Base-by-base conservation (phyloP, 1,140 invertebrate species). In the Adoxophyes honmai region DNA sequence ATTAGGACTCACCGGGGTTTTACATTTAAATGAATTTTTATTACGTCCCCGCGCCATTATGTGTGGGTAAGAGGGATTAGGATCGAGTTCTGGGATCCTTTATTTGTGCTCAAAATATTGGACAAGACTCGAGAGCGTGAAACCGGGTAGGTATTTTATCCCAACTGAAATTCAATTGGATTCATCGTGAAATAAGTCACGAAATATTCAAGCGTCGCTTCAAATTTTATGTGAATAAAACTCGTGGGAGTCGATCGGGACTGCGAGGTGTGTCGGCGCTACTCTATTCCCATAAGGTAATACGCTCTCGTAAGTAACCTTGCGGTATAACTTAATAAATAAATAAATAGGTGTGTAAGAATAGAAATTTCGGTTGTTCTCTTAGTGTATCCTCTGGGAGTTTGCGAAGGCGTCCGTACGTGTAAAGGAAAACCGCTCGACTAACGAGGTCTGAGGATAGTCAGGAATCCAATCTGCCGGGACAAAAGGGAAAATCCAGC, bases 1-100 rank as follows among this genome's bases (percentile, higher is more conserved):
- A 75, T 78, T 78, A 78, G 73, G 62, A 59, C 34, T 58, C 66
- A 36, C 18, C 48, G 36, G 55, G 57, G 70, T 75, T 76, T 75
- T 72, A 71, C 64, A 73, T 68, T 68, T 60, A 68, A 68, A 68
- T 68, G 58, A 68, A 57, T 64, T 68, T 44, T 48, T 48, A 33
- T 11, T 33, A 48, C 18, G 14, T 11, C 42, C 18, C 21, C 16
- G 15, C 15, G 38, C 38, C 9, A 42, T 42, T 44, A 6, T 3
- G 42, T 48, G 42, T 48, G 21, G 21, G 18, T 4, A 28, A 48
- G 16, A 18, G 10, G 42, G 42, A 48, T 48, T 48, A 48, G 42
- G 39, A 48, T 28, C 42, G 42, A 48, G 21, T 48, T 48, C 28
- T 28, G 16, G n/a, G 18, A 3, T 28, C 21, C 21, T 13, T 48